Conservation (phyloP, 2,113 vertebrate genomes). For the Anoura caudifer region DNA sequence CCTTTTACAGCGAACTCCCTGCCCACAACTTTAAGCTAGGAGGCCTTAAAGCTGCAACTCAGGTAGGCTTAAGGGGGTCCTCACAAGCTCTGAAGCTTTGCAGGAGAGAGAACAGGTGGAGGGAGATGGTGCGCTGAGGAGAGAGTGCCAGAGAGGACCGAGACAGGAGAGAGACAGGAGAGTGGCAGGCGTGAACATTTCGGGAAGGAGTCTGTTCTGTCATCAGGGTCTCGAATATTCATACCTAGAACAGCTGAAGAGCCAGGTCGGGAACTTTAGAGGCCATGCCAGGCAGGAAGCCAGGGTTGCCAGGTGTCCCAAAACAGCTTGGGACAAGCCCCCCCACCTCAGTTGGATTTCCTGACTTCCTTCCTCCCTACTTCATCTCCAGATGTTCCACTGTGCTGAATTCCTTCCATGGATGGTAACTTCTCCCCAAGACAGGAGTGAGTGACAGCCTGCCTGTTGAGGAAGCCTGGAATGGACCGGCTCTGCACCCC, state of each 20-base stretch:
- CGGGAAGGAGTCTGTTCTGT: accelerated
- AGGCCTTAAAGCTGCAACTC: not conserved
- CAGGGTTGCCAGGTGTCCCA: not conserved
- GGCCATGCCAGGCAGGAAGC: not conserved
- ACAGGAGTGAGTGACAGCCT: not conserved
- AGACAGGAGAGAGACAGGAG: not conserved
- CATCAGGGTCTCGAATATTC: not conserved
- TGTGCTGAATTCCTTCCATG: not conserved
- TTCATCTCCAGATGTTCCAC: not conserved
- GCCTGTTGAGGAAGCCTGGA: not conserved
- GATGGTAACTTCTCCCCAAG: not conserved
- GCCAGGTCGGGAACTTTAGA: not conserved
- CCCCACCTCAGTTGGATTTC: not conserved
- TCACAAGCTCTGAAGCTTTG: not conserved
- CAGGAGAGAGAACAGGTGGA: not conserved
- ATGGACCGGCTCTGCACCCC: accelerated
- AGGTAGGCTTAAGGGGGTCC: too few species aligned
- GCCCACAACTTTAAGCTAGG: not conserved
- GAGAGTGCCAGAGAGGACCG: not conserved
- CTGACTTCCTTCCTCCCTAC: not conserved
- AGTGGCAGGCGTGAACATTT: accelerated
- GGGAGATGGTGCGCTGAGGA: not conserved
- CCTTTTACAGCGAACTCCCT: not conserved
- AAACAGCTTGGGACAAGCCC: not conserved
- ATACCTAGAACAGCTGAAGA: not conserved